Conservation (phyloP, 2,113 vertebrate genomes). For the Pseudorectes ferrugineus region DNA sequence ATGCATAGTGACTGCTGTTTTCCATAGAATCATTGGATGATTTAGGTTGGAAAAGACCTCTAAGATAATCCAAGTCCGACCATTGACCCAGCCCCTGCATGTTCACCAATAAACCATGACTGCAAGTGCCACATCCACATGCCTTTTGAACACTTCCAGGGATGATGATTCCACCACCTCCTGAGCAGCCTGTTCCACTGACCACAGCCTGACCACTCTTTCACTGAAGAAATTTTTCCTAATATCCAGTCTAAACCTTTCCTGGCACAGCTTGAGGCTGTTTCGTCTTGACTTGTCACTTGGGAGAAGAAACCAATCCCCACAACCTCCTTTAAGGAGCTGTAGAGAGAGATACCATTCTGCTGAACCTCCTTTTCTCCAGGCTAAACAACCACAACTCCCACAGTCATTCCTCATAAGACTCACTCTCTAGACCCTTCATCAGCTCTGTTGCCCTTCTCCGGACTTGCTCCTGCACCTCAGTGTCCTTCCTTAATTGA, state of each 20-base stretch:
- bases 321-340: background rate
- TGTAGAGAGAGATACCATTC: background rate
- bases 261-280: background rate
- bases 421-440: background rate
- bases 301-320: background rate
- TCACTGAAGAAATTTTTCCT: background rate
- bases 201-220: background rate
- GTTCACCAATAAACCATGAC: background rate
- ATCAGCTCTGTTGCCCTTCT: background rate
- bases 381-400: background rate
- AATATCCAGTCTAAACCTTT: background rate
- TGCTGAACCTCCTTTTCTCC: background rate
- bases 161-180: background rate
- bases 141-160: background rate
- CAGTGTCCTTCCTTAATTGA: background rate
- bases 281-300: background rate
- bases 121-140: background rate
- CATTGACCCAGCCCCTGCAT: background rate
- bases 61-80: background rate
- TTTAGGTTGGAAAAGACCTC: background rate
- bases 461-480: accelerated
- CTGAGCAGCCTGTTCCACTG: background rate
- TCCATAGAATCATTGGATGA: background rate
- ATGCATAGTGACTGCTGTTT: background rate
- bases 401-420: background rate